phyloP scores from a whole-genome alignment of 2,113 vertebrate species.

The Epinephelus moara region DNA sequence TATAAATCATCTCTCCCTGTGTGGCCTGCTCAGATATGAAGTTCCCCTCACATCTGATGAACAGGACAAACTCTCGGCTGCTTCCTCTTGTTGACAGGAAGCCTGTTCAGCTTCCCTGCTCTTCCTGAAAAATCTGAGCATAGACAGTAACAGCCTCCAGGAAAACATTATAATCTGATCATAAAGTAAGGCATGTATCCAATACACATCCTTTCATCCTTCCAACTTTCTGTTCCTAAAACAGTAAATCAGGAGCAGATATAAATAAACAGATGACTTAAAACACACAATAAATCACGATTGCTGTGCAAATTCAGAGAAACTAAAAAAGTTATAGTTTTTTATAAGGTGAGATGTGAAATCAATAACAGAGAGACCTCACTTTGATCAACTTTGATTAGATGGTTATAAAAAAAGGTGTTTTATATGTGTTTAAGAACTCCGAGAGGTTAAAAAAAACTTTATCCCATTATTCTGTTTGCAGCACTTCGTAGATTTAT shows the following conservation, averaged over 20 bases:
- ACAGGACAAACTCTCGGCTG: slow-evolving; percentile 17
- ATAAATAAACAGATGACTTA: neutral
- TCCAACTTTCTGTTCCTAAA: neutral
- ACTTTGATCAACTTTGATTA: neutral
- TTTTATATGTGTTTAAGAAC: neutral
- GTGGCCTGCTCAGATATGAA: slow-evolving; percentile 11
- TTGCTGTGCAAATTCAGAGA: neutral
- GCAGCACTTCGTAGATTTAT: neutral
- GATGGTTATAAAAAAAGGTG: neutral
- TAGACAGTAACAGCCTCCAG: slow-evolving; percentile 23
- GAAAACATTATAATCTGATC: neutral
- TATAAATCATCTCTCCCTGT: neutral
- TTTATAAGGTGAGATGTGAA: neutral
- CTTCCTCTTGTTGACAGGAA: slow-evolving; percentile 76
- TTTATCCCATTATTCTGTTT: neutral
- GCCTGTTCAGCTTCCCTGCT: slow-evolving; percentile 15
- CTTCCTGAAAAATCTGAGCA: slow-evolving; percentile 58
- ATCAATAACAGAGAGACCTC: neutral
- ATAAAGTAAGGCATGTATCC: slow-evolving; percentile 15
- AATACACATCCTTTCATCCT: neutral
- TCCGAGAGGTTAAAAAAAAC: too few relatives aligned
- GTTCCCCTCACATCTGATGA: slow-evolving; percentile 31
- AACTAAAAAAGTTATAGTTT: neutral
- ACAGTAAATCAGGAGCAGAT: neutral
- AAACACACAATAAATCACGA: neutral